A percentile compares a stretch with the other conserved stretches of the same genome.
Evolutionary conservation across 2,888 invertebrate genomes (phyloP).

Genomic region (Gisinianus flammeolus): DNA sequence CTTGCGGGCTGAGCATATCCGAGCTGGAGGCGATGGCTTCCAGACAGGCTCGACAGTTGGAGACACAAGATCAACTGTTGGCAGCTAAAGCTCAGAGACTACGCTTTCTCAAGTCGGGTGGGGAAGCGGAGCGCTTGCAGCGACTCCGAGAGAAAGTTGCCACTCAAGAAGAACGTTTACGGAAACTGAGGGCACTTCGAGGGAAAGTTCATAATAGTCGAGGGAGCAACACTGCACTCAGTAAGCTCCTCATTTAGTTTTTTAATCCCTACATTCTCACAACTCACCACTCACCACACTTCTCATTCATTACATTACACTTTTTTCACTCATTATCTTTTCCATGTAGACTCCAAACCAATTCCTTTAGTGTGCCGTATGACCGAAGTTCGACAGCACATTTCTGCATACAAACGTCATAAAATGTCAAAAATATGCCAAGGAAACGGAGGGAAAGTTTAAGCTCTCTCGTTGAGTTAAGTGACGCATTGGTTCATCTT

Average conservation of each 20-base stretch:
- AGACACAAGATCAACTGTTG: constrained; percentile 89
- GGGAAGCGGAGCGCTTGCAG: constrained; percentile 77
- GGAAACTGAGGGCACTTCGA: constrained; percentile 86
- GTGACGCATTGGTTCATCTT: too few relatives aligned
- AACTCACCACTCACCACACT: too few relatives aligned
- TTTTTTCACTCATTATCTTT: too few relatives aligned
- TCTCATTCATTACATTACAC: too few relatives aligned
- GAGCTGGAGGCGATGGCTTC: constrained; percentile 98
- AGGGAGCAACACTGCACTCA: constrained; percentile 86
- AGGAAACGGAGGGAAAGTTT: too few relatives aligned
- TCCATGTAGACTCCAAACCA: too few relatives aligned
- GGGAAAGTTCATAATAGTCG: constrained; percentile 94
- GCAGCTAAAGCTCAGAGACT: constrained; percentile 91
- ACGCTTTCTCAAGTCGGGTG: constrained; percentile 86
- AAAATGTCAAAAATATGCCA: too few relatives aligned
- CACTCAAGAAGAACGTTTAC: constrained; percentile 91
- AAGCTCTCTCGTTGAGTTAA: too few relatives aligned
- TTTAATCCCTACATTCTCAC: background rate
- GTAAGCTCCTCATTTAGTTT: constrained; percentile 68
- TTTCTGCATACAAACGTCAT: too few relatives aligned
- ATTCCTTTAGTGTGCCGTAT: too few relatives aligned
- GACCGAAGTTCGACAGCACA: too few relatives aligned
- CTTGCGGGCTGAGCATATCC: constrained; percentile 58
- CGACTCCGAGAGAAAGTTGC: constrained; percentile 89
- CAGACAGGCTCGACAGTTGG: constrained; percentile 96